Evolutionary conservation across 2,113 vertebrate species (phyloP), one percentile per base, ranked within the genome.

Genomic region (Camelus dromedarius): DNA sequence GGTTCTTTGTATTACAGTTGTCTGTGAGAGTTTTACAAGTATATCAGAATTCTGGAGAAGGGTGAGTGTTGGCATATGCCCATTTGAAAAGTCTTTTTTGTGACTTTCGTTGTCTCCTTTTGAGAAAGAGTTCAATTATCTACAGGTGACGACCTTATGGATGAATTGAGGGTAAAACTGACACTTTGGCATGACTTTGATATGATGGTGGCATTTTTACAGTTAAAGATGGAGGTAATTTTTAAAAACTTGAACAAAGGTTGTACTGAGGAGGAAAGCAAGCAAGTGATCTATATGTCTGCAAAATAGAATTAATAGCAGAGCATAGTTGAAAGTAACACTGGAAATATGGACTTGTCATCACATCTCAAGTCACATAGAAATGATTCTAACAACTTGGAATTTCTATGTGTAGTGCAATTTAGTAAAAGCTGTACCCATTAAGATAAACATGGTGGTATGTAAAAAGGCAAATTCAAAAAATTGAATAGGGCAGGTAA

Each of bases 321-420:
- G 75, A 92, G 30, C 82, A 20, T 81, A 76, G 52, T 69, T 77
- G 14, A 86, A 95, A 96, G 69, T 79, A 73, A 95, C 50, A 46
- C 11, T 32, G 8, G 19, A 94, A 96, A 46, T 42, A 7, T 77
- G 85, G 46, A 8, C 42, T 83, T 91, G 6, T 80, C 70, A 66
- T 81, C 19, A 84, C 22, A 75, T 50, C 35, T 50, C 48, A 83
- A 28, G 13, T 67, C 32, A 77, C 20, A 4, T 50, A 67, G n/a
- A 81, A 76, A 8, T 91, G 42, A 76, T 38, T 85, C 28, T 64
- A 89, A 50, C 50, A 30, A 60, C 6, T 83, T 77, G 38, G 6
- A 46, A 56, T 77, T 89, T 77, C 18, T 83, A 54, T 5, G 3
- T 83, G 95, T 83, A 87, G 13, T 73, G 24, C 5, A 89, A 54